phyloP scores from a whole-genome alignment of 2,888 invertebrate species.

The Scaptomyza reducta region DNA sequence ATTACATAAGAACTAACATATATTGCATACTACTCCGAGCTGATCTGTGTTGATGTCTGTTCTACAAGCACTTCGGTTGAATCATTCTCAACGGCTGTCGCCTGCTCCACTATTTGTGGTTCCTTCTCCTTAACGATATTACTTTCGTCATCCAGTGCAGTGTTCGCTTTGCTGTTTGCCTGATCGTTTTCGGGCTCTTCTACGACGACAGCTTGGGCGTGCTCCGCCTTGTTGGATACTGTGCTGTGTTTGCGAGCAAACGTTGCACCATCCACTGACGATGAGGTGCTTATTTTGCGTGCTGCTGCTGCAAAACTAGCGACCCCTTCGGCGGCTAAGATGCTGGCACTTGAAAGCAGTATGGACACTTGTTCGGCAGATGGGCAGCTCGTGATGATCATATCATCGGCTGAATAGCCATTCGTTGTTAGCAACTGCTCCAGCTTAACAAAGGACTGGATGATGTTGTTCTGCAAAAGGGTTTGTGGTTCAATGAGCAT shows the following conservation, averaged over 20 bases:
- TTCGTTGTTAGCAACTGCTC: slow-evolving; percentile 90
- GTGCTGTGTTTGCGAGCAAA: slow-evolving; percentile 57
- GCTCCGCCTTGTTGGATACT: slow-evolving; percentile 56
- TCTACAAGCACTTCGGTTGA: slow-evolving; percentile 15
- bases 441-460: slow-evolving; percentile 93
- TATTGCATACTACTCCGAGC: slow-evolving; percentile 57
- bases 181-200: slow-evolving; percentile 32
- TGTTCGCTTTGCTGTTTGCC: neutral
- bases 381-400: slow-evolving; percentile 94
- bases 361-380: slow-evolving; percentile 97
- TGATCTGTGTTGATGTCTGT: slow-evolving; percentile 7
- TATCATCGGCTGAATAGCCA: slow-evolving; percentile 92
- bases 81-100: neutral
- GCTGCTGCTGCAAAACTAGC: slow-evolving; percentile 78
- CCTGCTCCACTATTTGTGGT: neutral
- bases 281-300: slow-evolving; percentile 79
- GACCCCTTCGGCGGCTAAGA: slow-evolving; percentile 85
- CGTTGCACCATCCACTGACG: slow-evolving; percentile 55
- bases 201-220: slow-evolving; percentile 33
- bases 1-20: slow-evolving; percentile 43
- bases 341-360: slow-evolving; percentile 91
- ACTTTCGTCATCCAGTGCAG: too few relatives aligned
- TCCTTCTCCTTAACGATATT: neutral
- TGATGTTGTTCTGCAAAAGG: slow-evolving; percentile 90
- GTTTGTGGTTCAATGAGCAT: neutral